phyloP scores from a whole-genome alignment of 2,888 invertebrate genomes.

The Melinopterus prodromus region DNA sequence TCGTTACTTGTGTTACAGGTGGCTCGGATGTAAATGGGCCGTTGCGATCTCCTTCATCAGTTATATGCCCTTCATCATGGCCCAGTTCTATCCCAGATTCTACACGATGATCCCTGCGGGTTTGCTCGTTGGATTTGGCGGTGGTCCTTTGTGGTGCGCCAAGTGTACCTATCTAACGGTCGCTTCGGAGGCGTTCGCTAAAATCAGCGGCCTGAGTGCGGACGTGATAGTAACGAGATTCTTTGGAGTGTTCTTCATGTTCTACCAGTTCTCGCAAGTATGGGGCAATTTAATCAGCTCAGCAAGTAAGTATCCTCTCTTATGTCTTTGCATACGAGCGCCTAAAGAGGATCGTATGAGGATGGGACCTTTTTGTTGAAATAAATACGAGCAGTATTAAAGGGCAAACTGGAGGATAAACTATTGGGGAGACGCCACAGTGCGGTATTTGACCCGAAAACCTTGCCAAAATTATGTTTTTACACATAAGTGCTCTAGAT shows the following conservation, averaged over 20 bases:
- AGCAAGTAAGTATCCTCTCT: conserved; percentile 66
- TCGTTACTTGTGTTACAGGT: conserved; percentile 62
- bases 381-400: no score
- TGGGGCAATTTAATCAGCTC: conserved; percentile 94
- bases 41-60: conserved; percentile 84
- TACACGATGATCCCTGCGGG: conserved; percentile 86
- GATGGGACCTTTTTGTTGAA: no score
- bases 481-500: no score
- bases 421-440: no score
- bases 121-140: conserved; percentile 85
- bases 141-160: conserved; percentile 94
- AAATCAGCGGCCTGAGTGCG: conserved; percentile 71
- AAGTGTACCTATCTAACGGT: conserved; percentile 94
- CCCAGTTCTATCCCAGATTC: conserved; percentile 89
- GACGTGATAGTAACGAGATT: conserved; percentile 89
- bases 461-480: no score
- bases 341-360: no score
- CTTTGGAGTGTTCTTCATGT: conserved; percentile 96
- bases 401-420: no score
- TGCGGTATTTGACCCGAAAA: no score
- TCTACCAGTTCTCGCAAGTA: conserved; percentile 95
- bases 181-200: conserved; percentile 80
- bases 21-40: conserved; percentile 91
- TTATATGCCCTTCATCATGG: conserved; percentile 91
- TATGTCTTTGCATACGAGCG: neutral